Evolutionary conservation across 2,888 invertebrate genomes (phyloP).

Genomic region (Agrotis segetum): DNA sequence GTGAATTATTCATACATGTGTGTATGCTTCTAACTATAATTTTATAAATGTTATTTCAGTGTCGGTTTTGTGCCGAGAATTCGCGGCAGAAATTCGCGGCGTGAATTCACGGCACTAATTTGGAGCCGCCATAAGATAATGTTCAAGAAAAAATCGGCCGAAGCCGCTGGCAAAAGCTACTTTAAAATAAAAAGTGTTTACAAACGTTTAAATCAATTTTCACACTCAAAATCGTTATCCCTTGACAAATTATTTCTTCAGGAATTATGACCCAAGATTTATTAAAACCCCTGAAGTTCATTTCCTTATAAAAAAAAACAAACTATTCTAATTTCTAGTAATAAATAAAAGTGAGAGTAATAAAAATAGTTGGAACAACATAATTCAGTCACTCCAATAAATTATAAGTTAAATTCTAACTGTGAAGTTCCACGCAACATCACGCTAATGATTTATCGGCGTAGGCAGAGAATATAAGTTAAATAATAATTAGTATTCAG

Average conservation of each 20-base stretch:
- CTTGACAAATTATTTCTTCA: background rate
- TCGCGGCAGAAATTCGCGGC: no score
- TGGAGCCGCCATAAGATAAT: no score
- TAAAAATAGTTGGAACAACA: conserved; percentile 62
- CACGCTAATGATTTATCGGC: conserved; percentile 56
- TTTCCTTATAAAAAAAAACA: conserved; percentile 32
- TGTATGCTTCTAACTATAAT: no score
- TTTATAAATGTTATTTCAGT: no score
- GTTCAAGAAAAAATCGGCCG: no score
- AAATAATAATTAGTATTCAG: conserved; percentile 80
- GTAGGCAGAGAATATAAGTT: conserved; percentile 52
- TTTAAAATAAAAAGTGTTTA: no score
- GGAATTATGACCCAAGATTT: background rate
- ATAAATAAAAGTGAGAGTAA: conserved; percentile 44
- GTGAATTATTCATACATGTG: background rate
- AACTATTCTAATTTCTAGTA: conserved; percentile 18
- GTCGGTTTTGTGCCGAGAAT: no score
- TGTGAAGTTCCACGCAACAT: conserved; percentile 57
- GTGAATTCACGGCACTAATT: no score
- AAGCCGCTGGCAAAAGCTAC: no score
- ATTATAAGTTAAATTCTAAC: conserved; percentile 52
- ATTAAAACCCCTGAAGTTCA: conserved; percentile 1
- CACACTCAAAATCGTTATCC: no score
- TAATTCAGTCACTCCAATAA: conserved; percentile 59
- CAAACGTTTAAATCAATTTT: no score